A percentile compares a stretch with the other conserved stretches of the same genome.
phyloP scores from a whole-genome alignment of 2,888 invertebrate genomes.

The Agrochola lota region DNA sequence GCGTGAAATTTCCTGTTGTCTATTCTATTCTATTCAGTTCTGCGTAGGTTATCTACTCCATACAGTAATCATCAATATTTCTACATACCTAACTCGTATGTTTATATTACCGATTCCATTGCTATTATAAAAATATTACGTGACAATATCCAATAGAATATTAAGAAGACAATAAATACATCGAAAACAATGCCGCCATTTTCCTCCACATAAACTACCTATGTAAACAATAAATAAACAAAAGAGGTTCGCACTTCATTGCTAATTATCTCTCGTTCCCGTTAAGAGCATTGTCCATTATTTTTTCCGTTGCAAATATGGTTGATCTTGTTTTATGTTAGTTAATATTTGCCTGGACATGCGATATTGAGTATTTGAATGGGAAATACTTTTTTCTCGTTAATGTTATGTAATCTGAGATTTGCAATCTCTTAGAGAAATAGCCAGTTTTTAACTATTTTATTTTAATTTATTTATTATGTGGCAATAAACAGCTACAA shows the following conservation, averaged over 20 bases:
- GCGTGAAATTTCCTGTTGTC: no score
- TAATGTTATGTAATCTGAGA: neutral
- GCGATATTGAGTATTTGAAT: slow-evolving; percentile 13
- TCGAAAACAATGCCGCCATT: slow-evolving; percentile 18
- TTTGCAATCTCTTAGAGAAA: neutral
- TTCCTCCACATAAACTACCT: neutral
- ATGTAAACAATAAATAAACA: slow-evolving; percentile 3
- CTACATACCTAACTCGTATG: neutral
- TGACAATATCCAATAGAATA: slow-evolving; percentile 1
- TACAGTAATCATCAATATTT: neutral
- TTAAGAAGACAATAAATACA: neutral
- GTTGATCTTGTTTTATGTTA: slow-evolving; percentile 7
- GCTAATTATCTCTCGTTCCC: slow-evolving; percentile 20
- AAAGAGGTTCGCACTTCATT: slow-evolving; percentile 17
- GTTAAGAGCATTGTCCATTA: slow-evolving; percentile 29
- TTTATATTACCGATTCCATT: neutral
- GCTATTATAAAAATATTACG: neutral
- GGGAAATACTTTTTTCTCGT: neutral
- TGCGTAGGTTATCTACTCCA: neutral
- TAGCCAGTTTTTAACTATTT: no score
- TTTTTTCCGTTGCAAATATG: slow-evolving; percentile 22
- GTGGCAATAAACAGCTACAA: no score
- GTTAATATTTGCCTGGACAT: slow-evolving; percentile 16
- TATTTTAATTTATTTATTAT: no score
- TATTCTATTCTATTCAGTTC: no score